Conservation (phyloP, 2,888 invertebrate genomes). For the Orthonevra nobilis region DNA sequence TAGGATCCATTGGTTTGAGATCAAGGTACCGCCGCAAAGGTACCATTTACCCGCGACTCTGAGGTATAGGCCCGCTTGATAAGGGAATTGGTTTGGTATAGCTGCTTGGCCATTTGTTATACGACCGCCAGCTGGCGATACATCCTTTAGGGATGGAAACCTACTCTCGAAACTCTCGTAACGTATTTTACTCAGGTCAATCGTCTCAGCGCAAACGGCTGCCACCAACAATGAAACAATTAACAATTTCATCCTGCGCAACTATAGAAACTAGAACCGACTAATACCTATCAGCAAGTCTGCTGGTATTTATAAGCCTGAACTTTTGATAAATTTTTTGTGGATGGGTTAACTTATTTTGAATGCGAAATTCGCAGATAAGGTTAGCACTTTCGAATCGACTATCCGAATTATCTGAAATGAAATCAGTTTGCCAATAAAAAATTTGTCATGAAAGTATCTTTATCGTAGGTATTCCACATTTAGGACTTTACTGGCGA, state of each 20-base stretch:
- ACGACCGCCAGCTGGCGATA: conserved; percentile 69
- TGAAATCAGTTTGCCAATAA: no score
- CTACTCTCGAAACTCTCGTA: not conserved
- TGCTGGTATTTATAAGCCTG: no score
- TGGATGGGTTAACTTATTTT: no score
- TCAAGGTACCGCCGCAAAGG: conserved; percentile 77
- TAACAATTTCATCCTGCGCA: conserved; percentile 7
- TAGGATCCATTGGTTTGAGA: conserved; percentile 74
- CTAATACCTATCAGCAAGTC: no score
- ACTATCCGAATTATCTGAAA: no score
- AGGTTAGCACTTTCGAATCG: no score
- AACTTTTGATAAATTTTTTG: no score
- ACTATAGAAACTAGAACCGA: not conserved
- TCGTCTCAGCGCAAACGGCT: not conserved
- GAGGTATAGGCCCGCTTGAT: conserved; percentile 75
- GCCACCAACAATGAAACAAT: conserved; percentile 11
- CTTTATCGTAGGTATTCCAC: no score
- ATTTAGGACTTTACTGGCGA: no score
- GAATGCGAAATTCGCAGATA: no score
- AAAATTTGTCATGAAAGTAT: no score
- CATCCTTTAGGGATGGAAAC: not conserved
- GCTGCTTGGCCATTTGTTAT: conserved; percentile 75
- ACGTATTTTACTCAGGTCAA: not conserved
- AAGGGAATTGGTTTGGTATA: conserved; percentile 74
- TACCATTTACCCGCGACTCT: conserved; percentile 60